A percentile compares a stretch with the other conserved stretches of the same genome.
phyloP scores from a whole-genome alignment of 2,113 vertebrate species.

The Boulengeromyrus knoepffleri region DNA sequence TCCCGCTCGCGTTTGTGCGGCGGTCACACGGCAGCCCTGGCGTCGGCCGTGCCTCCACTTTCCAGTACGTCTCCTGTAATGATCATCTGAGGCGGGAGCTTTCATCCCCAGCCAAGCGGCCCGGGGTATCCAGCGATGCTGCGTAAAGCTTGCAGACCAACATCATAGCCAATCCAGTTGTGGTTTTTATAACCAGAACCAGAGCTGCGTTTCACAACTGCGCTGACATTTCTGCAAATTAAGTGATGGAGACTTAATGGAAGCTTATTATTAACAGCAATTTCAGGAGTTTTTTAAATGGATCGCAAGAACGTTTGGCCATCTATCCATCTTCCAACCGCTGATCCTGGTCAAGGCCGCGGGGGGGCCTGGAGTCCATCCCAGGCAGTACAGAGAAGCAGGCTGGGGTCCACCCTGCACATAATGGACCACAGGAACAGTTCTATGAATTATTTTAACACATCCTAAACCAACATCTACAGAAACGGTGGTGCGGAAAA shows the following conservation, averaged over 20 bases:
- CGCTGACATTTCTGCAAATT: neutral
- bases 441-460: neutral
- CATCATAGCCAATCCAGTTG: constrained; percentile 42
- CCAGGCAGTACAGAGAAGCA: neutral
- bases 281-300: neutral
- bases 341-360: neutral
- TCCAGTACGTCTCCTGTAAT: constrained; percentile 33
- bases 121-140: constrained; percentile 48
- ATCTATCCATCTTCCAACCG: neutral
- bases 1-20: neutral
- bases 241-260: neutral
- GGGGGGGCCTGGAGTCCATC: neutral
- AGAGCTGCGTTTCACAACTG: neutral
- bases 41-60: neutral
- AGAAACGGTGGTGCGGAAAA: neutral
- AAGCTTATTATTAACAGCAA: constrained; percentile 6
- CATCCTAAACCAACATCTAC: neutral
- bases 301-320: neutral
- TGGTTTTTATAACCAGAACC: constrained; percentile 30
- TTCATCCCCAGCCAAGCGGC: constrained; percentile 52
- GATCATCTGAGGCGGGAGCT: constrained; percentile 24
- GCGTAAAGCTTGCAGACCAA: constrained; percentile 43
- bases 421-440: neutral
- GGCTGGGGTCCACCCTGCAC: neutral
- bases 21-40: neutral